Evolutionary conservation across 2,888 invertebrate species (phyloP).

Genomic region (Bombylius major): DNA sequence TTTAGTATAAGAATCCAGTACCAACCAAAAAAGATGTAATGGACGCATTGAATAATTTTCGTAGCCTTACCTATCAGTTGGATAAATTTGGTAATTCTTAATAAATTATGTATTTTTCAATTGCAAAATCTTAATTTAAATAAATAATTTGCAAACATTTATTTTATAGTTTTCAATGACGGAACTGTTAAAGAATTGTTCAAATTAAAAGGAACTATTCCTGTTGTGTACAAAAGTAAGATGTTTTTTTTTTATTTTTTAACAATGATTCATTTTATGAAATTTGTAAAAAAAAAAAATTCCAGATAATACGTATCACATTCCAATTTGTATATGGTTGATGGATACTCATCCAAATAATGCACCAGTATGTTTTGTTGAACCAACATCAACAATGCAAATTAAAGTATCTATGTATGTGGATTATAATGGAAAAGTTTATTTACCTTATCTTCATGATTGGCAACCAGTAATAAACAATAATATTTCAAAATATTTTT

Average conservation of each 20-base stretch:
- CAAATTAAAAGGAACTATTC: slow-evolving; percentile 83
- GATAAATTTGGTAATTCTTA: slow-evolving; percentile 54
- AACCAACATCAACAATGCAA: slow-evolving; percentile 88
- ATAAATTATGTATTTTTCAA: not conserved
- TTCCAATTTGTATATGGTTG: slow-evolving; percentile 92
- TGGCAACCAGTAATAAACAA: slow-evolving; percentile 58
- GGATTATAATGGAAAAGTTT: slow-evolving; percentile 90
- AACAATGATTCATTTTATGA: too few relatives aligned
- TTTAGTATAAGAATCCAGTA: slow-evolving; percentile 58
- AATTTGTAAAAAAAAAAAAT: not conserved
- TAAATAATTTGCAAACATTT: slow-evolving; percentile 4
- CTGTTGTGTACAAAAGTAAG: slow-evolving; percentile 73
- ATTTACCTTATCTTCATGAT: slow-evolving; percentile 90
- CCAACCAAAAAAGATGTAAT: slow-evolving; percentile 53
- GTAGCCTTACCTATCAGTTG: slow-evolving; percentile 48
- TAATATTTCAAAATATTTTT: slow-evolving; percentile 5
- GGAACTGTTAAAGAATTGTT: slow-evolving; percentile 68
- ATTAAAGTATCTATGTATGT: slow-evolving; percentile 92
- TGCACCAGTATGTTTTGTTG: slow-evolving; percentile 90
- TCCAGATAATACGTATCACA: slow-evolving; percentile 73
- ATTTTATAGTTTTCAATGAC: slow-evolving; percentile 68
- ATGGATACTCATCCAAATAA: slow-evolving; percentile 95
- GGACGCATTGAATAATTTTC: slow-evolving; percentile 50
- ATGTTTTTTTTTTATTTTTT: not conserved
- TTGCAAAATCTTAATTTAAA: not conserved